A percentile compares a stretch with the other conserved stretches of the same genome.
These are phyloP conservation scores for Oithona nana DNA, from an alignment of 2,888 invertebrate genomes.

Conservation along the genomic window DNA sequence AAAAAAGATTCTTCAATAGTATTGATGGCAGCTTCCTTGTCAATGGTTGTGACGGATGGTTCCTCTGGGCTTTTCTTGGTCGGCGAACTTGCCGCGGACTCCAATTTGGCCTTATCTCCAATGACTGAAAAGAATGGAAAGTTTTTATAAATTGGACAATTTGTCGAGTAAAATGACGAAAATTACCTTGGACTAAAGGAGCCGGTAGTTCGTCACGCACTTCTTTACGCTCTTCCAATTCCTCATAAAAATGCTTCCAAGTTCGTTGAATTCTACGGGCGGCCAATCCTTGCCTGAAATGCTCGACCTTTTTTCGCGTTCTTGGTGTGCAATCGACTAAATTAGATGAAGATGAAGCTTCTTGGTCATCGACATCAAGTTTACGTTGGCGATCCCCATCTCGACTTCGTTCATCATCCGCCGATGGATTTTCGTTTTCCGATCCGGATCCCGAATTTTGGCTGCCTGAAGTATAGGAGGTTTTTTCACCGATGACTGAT, in stretches of 20 bases:
- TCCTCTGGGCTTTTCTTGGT: not conserved
- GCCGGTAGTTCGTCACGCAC: not conserved
- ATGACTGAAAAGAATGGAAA: not conserved
- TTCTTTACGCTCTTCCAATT: not conserved
- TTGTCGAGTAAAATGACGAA: not conserved
- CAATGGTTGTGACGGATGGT: not conserved
- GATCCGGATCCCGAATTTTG: not conserved
- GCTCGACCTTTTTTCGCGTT: slow-evolving; percentile 3
- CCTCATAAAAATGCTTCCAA: slow-evolving; percentile 16
- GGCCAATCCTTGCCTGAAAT: slow-evolving; percentile 5
- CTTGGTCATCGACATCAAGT: not conserved
- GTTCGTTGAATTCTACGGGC: slow-evolving; percentile 15
- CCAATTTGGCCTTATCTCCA: not conserved
- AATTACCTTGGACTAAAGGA: not conserved
- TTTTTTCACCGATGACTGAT: not conserved
- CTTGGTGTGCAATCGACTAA: not conserved
- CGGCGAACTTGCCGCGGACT: not conserved
- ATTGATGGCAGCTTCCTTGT: not conserved
- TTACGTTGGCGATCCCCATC: slow-evolving; percentile 6
- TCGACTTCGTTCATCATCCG: slow-evolving; percentile 11
- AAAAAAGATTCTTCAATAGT: not conserved
- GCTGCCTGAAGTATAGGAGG: not conserved
- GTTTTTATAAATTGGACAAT: no score
- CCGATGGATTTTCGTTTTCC: slow-evolving; percentile 3
- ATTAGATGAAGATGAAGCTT: not conserved